These are phyloP conservation scores for Leucophenga varia DNA, from an alignment of 1,140 invertebrate species.

Conservation along the genomic window DNA sequence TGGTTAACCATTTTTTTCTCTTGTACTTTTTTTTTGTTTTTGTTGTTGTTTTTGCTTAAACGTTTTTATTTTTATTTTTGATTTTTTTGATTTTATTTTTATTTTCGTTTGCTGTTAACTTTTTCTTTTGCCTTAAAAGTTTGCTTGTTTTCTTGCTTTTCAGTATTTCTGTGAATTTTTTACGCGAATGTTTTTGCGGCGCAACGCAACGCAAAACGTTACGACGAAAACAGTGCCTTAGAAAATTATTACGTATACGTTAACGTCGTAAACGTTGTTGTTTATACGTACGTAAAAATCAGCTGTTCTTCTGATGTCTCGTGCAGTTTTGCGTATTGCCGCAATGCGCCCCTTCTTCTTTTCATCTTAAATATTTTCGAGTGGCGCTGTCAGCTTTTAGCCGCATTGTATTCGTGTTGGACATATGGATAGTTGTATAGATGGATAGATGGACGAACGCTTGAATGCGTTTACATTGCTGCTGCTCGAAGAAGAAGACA, in stretches of 20 bases:
- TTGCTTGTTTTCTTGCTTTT: slow-evolving; percentile 2
- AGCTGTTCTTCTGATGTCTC: slow-evolving; percentile 2
- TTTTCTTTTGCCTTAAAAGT: slow-evolving; percentile 2
- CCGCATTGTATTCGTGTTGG: too few species aligned
- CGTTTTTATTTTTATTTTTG: slow-evolving; percentile 13
- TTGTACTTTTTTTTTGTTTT: too few species aligned
- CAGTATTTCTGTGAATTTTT: slow-evolving; percentile 31
- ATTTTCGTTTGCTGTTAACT: slow-evolving; percentile 22
- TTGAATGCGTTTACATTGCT: too few species aligned
- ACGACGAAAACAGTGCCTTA: slow-evolving; percentile 12
- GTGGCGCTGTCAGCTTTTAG: too few species aligned
- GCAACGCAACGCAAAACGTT: too few species aligned
- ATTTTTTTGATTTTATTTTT: slow-evolving; percentile 5
- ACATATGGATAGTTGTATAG: too few species aligned
- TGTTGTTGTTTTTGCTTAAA: slow-evolving; percentile 18
- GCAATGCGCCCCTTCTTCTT: too few species aligned
- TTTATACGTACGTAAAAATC: not conserved
- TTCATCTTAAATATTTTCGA: too few species aligned
- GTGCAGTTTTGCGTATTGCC: too few species aligned
- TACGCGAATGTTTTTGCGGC: slow-evolving; percentile 18
- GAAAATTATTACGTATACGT: slow-evolving; percentile 25
- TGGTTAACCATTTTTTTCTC: slow-evolving; percentile 26
- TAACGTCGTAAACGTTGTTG: not conserved
- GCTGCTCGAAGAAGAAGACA: too few species aligned
- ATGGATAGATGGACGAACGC: too few species aligned